Percentiles rank a stretch among this genome's conserved stretches.
Evolutionary conservation across 2,113 vertebrate species (phyloP).

Genomic region (Scophthalmus maximus): DNA sequence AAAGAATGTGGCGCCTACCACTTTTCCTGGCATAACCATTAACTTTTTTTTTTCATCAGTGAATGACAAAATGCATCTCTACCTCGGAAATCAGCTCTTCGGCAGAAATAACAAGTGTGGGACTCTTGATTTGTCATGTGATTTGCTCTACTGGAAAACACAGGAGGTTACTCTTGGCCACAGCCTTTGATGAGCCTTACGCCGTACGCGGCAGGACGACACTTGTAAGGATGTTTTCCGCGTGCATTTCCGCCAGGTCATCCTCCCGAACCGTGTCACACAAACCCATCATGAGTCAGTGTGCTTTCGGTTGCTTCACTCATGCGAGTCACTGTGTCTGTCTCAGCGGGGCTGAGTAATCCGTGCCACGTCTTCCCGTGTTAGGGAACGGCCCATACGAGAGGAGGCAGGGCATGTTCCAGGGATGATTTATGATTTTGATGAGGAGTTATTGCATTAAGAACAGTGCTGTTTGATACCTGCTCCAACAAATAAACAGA

Average conservation of each 20-base stretch:
- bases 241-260: constrained; percentile 7
- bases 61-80: background rate
- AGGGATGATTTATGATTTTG: constrained; percentile 61
- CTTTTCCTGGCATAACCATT: background rate
- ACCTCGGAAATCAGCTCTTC: background rate
- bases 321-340: constrained; percentile 33
- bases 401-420: constrained; percentile 50
- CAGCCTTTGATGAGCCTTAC: background rate
- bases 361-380: constrained; percentile 63
- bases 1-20: background rate
- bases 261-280: background rate
- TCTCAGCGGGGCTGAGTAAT: constrained; percentile 67
- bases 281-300: constrained; percentile 52
- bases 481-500: constrained; percentile 33
- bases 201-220: background rate
- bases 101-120: background rate
- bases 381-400: constrained; percentile 59
- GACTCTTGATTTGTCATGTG: background rate
- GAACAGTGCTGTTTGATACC: constrained; percentile 24
- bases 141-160: background rate
- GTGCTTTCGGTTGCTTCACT: constrained; percentile 34
- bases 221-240: constrained; percentile 9
- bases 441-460: constrained; percentile 40
- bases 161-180: background rate
- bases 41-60: background rate